Evolutionary conservation across 2,797 vertebrate species (phyloP), one percentile per base, ranked within the genome.

Genomic region (Dromococcyx pavoninus): DNA sequence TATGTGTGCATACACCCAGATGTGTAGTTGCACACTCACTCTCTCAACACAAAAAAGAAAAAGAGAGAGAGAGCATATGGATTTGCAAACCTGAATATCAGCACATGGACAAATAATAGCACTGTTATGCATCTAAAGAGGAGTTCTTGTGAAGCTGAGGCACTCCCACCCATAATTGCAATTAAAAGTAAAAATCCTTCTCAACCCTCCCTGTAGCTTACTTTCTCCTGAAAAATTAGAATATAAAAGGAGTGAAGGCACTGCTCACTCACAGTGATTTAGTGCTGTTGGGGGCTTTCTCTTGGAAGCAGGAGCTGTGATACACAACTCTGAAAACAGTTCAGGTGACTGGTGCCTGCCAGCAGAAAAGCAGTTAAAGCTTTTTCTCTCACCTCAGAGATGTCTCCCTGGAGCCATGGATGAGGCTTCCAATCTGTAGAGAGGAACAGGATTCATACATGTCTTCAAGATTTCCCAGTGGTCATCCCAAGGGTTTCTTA

Each of bases 351-450:
- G 32, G 7, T 80, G 56, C 41, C 61, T 91, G 62, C 17, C 44
- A 48, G 41, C 32, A 66, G 37, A 64, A 32, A 70, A 44, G 48
- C 62, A 66, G 64, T 41, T 60, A 18, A 53, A 53, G 50, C 23
- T 64, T 33, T 2, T 60, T 33, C 37, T 94, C 32, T 62, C 58
- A 51, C n/a, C 41, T 77, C 0, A 0, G 72, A 32, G 41, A 28
- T 3, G 6, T 30, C 32, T 84, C 61, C 46, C 27, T 54, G 43
- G 61, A 72, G n/a, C 24, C 0, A 0, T 0, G 4, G 61, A 11
- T 28, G 37, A 48, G 15, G 22, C 4, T 67, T 32, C 28, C 3
- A 2, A 2, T 19, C 48, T 53, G 14, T 2, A 39, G 71, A 51
- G 66, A 61, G 57, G 14, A 93, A 48, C 10, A 82, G 46, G 30